Base-by-base conservation (phyloP, 2,888 invertebrate genomes). In the Epinotia nisella region DNA sequence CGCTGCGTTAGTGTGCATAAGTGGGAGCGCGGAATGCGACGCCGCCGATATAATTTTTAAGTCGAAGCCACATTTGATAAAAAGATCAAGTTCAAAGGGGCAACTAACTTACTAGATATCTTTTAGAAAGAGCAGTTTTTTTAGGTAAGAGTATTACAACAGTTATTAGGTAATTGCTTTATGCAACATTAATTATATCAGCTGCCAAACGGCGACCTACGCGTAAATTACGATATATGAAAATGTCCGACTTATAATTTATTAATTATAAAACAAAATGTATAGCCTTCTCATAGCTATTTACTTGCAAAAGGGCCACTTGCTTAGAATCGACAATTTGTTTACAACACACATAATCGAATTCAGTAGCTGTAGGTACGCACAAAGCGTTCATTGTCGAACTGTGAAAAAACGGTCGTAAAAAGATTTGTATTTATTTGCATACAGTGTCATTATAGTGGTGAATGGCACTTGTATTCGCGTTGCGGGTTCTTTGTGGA, bases 11-110 rank as follows among this genome's bases (percentile, higher is more conserved):
- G 84, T 85, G 83, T 81, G 83, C 73, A 85, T 82, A 81, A 83
- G 82, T 77, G 85, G 77, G 84, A 84, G 82, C 86, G 85, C 87
- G 89, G 88, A 90, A 91, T 90, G 91, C 87, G 85, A 82, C 85
- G 84, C 79, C 82, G 85, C 85, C 87, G 89, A 90, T 91, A 90
- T 89, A 86, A 88, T 88, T 90, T 90, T 81, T 82, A 83, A 82
- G 83, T 83, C 84, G 81, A 82, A 85, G 86, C 80, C 83, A 84
- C 85, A 83, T 84, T 87, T 88, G 92, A 92, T 92, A 92, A 91
- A 90, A 88, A 90, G 88, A 92, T 91, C 91, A 92, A 92, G 92
- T 92, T 92, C 92, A 92, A 89, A 91, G 89, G 90, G 90, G 83
- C 87, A 87, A 83, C 81, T 82, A 80, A 79, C 81, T 80, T 77